phyloP scores from a whole-genome alignment of 2,797 vertebrate species.

The Muscicapa striata region DNA sequence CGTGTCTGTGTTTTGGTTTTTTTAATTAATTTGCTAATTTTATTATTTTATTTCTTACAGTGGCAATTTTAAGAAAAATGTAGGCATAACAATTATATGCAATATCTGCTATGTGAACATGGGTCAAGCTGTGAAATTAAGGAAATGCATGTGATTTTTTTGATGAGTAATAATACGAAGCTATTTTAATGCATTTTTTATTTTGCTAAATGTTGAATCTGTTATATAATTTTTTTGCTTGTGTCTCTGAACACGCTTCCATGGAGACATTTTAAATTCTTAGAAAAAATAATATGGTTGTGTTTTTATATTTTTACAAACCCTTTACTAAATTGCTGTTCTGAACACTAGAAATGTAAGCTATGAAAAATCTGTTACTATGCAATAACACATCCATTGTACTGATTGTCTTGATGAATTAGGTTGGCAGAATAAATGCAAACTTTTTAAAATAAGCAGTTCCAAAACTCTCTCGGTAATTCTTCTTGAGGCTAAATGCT shows the following conservation, averaged over 20 bases:
- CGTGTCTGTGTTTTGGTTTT: background rate
- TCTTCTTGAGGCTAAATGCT: background rate
- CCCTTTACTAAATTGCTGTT: background rate
- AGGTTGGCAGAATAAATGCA: background rate
- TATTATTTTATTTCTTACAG: background rate
- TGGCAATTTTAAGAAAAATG: background rate
- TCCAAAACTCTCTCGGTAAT: background rate
- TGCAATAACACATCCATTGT: background rate
- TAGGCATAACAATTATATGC: background rate
- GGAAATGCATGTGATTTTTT: background rate
- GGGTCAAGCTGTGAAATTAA: background rate
- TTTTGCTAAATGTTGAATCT: background rate
- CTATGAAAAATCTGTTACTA: background rate
- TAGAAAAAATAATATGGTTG: background rate
- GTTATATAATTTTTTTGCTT: background rate
- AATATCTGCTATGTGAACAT: background rate
- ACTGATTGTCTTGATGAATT: background rate
- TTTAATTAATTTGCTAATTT: background rate
- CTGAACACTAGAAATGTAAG: background rate
- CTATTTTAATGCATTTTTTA: background rate
- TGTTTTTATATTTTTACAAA: background rate
- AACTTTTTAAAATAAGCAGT: background rate
- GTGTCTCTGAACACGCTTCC: background rate
- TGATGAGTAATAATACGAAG: background rate
- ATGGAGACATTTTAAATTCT: background rate